Percentiles rank a stretch among this genome's conserved stretches.
Evolutionary conservation across 2,797 vertebrate genomes (phyloP).

Genomic region (Todus mexicanus): DNA sequence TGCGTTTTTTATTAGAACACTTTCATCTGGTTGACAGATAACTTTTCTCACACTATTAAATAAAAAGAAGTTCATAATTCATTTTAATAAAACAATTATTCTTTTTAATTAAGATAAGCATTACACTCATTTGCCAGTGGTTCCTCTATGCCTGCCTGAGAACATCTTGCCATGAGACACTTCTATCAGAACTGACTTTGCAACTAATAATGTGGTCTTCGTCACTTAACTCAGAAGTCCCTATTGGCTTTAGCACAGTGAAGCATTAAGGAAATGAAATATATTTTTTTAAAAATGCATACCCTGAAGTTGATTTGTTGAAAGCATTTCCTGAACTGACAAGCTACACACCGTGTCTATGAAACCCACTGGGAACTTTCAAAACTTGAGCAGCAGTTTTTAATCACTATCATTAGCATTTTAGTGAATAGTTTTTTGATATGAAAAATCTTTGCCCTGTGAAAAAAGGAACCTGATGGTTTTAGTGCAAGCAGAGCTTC

Average conservation of each 20-base stretch:
- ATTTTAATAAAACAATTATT: constrained; percentile 44
- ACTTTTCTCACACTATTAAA: not conserved
- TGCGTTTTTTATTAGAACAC: not conserved
- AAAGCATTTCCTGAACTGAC: constrained; percentile 75
- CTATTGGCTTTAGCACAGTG: constrained; percentile 70
- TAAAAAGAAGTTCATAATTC: not conserved
- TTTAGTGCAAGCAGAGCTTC: constrained; percentile 40
- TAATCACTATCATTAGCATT: constrained; percentile 82
- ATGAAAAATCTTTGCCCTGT: constrained; percentile 72
- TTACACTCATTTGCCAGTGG: not conserved
- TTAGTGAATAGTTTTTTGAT: constrained; percentile 74
- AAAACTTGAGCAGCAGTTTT: constrained; percentile 77
- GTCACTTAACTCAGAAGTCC: constrained; percentile 72
- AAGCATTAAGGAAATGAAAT: constrained; percentile 78
- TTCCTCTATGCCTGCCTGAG: constrained; percentile 30
- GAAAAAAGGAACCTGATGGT: not conserved
- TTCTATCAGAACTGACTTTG: constrained; percentile 61
- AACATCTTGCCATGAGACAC: constrained; percentile 58
- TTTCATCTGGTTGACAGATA: not conserved
- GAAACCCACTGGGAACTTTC: constrained; percentile 77
- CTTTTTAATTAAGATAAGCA: constrained; percentile 59
- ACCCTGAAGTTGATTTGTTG: constrained; percentile 76
- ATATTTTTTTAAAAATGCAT: constrained; percentile 31
- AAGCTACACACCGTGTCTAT: constrained; percentile 73
- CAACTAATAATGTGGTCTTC: constrained; percentile 69